phyloP scores from a whole-genome alignment of 30 jellyfish, hydroid and myxozoan genomes.

The Rhopilema esculentum region DNA sequence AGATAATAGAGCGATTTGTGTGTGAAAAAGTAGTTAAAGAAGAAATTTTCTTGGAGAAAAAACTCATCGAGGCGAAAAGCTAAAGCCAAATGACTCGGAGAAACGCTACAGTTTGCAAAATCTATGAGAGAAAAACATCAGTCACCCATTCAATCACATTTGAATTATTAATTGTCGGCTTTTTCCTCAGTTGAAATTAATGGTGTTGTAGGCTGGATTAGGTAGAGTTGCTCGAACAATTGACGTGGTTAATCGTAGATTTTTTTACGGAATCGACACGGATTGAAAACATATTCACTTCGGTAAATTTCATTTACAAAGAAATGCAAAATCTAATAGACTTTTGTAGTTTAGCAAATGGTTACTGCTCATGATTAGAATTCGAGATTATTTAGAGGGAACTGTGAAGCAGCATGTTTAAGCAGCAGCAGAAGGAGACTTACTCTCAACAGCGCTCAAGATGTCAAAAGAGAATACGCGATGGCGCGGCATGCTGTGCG shows the following conservation, averaged over 20 bases:
- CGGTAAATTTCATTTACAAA: constrained; percentile 57
- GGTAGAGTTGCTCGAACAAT: constrained; percentile 29
- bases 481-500: constrained; percentile 1
- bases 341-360: constrained; percentile 45
- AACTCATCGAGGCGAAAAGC: constrained; percentile 17
- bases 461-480: constrained; percentile 1
- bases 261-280: constrained; percentile 46
- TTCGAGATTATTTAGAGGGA: constrained; percentile 15
- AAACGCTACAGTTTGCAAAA: constrained; percentile 48
- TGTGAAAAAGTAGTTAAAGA: not conserved
- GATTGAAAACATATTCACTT: constrained; percentile 36
- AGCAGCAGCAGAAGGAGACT: constrained; percentile 17
- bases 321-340: constrained; percentile 56
- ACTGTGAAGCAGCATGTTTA: constrained; percentile 24
- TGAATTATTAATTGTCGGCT: constrained; percentile 67
- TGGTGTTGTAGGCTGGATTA: constrained; percentile 42
- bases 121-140: constrained; percentile 50
- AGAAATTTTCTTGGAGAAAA: not conserved
- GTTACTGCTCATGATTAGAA: constrained; percentile 21
- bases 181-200: constrained; percentile 45
- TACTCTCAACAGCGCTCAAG: constrained; percentile 5
- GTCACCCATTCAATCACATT: constrained; percentile 30
- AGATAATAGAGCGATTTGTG: not conserved
- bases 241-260: constrained; percentile 31
- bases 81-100: constrained; percentile 22